A percentile compares a stretch with the other conserved stretches of the same genome.
phyloP scores from a whole-genome alignment of 2,888 invertebrate species.

The Villa cingulata region DNA sequence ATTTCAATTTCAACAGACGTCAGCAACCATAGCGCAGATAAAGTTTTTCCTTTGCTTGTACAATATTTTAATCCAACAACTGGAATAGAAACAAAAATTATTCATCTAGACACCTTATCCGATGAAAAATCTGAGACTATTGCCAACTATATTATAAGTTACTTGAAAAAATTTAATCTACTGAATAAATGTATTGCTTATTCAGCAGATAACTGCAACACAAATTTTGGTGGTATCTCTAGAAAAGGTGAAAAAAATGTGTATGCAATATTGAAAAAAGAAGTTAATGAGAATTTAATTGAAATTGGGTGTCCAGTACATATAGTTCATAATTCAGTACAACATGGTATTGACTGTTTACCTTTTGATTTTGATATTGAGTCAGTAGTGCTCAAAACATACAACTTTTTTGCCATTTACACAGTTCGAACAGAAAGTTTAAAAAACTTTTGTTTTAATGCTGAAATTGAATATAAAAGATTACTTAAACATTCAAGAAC shows the following conservation, averaged over 20 bases:
- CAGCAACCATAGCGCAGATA: too few relatives aligned
- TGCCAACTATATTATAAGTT: not conserved
- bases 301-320: slow-evolving; percentile 11
- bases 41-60: too few relatives aligned
- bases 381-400: slow-evolving; percentile 4
- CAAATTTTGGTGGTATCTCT: slow-evolving; percentile 7
- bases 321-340: slow-evolving; percentile 10
- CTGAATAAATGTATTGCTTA: not conserved
- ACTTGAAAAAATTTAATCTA: not conserved
- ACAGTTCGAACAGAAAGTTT: slow-evolving; percentile 9
- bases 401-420: slow-evolving; percentile 7
- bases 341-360: slow-evolving; percentile 10
- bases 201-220: slow-evolving; percentile 8
- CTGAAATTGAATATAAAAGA: slow-evolving; percentile 4
- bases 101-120: too few relatives aligned
- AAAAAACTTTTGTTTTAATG: slow-evolving; percentile 6
- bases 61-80: too few relatives aligned
- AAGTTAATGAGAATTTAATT: slow-evolving; percentile 2
- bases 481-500: slow-evolving; percentile 8
- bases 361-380: slow-evolving; percentile 9
- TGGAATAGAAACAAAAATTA: too few relatives aligned
- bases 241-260: slow-evolving; percentile 8
- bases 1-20: too few relatives aligned
- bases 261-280: slow-evolving; percentile 3
- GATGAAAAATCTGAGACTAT: slow-evolving; percentile 1